phyloP scores from a whole-genome alignment of 2,113 vertebrate genomes.

The Anseranas semipalmata region DNA sequence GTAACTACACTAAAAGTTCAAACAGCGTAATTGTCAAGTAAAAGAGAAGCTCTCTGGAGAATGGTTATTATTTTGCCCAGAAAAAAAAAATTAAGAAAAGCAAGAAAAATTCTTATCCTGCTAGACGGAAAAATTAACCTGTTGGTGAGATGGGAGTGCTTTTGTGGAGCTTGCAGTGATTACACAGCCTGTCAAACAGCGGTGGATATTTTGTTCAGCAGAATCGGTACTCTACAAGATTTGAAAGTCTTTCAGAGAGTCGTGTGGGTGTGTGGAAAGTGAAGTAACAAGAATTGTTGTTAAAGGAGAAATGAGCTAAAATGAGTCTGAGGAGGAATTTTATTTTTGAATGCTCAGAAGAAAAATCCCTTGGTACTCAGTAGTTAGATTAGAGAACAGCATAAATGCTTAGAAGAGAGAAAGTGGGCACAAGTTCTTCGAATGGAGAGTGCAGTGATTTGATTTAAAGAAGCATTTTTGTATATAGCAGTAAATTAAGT shows the following conservation, averaged over 20 bases:
- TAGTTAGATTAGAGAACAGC: constrained; percentile 1
- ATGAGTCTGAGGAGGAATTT: constrained; percentile 44
- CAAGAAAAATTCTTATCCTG: background rate
- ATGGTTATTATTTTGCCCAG: constrained; percentile 1
- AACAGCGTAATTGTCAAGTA: background rate
- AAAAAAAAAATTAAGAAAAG: constrained; percentile 9
- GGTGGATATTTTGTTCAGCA: constrained; percentile 9
- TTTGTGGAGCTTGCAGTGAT: background rate
- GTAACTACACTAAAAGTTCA: background rate
- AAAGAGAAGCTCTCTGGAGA: background rate
- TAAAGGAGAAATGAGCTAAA: constrained; percentile 41
- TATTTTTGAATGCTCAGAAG: constrained; percentile 37
- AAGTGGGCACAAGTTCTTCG: background rate
- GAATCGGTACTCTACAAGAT: background rate
- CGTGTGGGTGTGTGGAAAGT: constrained; percentile 33
- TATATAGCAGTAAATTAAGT: background rate
- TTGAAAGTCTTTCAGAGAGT: constrained; percentile 25
- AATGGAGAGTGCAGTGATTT: background rate
- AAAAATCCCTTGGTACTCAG: constrained; percentile 28
- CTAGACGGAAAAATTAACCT: constrained; percentile 25
- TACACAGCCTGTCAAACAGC: constrained; percentile 17
- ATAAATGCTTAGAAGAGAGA: background rate
- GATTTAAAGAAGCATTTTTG: background rate
- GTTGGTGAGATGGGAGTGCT: background rate
- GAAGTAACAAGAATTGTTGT: constrained; percentile 20